Evolutionary conservation across 2,888 invertebrate species (phyloP).

Genomic region (Pherbina coryleti): DNA sequence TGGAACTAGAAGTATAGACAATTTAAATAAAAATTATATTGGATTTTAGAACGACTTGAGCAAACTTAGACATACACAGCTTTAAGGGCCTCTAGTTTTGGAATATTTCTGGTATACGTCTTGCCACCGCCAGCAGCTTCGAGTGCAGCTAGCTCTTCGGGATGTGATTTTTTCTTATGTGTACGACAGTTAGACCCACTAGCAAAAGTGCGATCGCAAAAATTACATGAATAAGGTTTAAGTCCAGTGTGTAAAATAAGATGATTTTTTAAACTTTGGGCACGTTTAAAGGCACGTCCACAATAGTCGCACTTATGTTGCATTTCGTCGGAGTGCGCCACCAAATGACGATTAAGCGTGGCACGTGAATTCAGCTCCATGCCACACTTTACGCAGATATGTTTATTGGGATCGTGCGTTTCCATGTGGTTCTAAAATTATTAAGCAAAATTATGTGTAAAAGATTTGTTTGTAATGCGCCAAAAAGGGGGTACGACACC

Average conservation of each 20-base stretch:
- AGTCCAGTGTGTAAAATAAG: constrained; percentile 67
- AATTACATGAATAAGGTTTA: constrained; percentile 68
- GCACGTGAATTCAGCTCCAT: constrained; percentile 63
- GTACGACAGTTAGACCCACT: constrained; percentile 69
- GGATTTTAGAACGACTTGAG: neutral
- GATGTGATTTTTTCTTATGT: constrained; percentile 69
- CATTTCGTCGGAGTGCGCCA: constrained; percentile 66
- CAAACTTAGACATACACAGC: constrained; percentile 60
- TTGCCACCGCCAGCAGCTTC: constrained; percentile 65
- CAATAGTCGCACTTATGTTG: constrained; percentile 66
- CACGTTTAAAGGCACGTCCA: constrained; percentile 66
- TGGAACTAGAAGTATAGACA: constrained; percentile 53
- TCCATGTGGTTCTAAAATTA: constrained; percentile 63
- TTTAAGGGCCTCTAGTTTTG: constrained; percentile 66
- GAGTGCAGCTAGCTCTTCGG: constrained; percentile 66
- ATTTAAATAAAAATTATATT: neutral
- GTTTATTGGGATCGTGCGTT: constrained; percentile 65
- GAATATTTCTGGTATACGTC: constrained; percentile 66
- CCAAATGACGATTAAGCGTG: constrained; percentile 62
- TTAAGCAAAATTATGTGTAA: neutral
- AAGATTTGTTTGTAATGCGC: neutral
- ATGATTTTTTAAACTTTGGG: constrained; percentile 68
- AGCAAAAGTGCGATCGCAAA: constrained; percentile 69
- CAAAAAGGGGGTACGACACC: constrained; percentile 33
- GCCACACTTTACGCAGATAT: constrained; percentile 64